Percentiles rank a stretch among this genome's conserved stretches.
Evolutionary conservation across 2,888 invertebrate species (phyloP).

Genomic region (Stenolophus ochropezus): DNA sequence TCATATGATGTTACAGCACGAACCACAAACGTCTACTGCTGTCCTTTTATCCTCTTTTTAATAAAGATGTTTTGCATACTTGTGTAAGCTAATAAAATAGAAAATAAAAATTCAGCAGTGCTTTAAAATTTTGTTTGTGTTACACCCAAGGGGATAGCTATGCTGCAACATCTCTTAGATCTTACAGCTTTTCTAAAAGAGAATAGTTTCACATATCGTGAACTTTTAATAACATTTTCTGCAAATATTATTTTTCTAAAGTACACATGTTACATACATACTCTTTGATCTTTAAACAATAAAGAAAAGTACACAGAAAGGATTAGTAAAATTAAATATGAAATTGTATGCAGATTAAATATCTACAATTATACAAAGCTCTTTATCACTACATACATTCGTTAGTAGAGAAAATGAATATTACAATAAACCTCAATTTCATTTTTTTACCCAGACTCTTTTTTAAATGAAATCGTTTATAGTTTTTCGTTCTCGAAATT

Average conservation of each 20-base stretch:
- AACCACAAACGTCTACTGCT: background rate
- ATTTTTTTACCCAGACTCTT: too few relatives aligned
- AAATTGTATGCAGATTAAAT: too few relatives aligned
- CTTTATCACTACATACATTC: too few relatives aligned
- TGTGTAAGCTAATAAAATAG: constrained; percentile 27
- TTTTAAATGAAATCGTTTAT: too few relatives aligned
- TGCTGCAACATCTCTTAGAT: background rate
- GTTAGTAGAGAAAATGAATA: too few relatives aligned
- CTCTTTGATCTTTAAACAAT: too few relatives aligned
- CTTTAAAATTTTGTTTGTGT: constrained; percentile 29
- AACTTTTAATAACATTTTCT: background rate
- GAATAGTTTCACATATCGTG: background rate
- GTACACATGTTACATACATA: background rate
- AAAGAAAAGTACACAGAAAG: too few relatives aligned
- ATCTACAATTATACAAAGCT: too few relatives aligned
- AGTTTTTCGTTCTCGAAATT: too few relatives aligned
- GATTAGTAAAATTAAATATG: too few relatives aligned
- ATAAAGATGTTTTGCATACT: constrained; percentile 39
- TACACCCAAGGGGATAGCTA: background rate
- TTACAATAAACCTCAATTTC: too few relatives aligned
- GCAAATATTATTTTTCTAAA: background rate
- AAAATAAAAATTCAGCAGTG: constrained; percentile 30
- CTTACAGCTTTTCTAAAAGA: background rate
- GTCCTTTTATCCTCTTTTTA: background rate
- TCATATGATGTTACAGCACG: background rate